Base-by-base conservation (phyloP, 2,888 invertebrate genomes). In the Nomada fucata region DNA sequence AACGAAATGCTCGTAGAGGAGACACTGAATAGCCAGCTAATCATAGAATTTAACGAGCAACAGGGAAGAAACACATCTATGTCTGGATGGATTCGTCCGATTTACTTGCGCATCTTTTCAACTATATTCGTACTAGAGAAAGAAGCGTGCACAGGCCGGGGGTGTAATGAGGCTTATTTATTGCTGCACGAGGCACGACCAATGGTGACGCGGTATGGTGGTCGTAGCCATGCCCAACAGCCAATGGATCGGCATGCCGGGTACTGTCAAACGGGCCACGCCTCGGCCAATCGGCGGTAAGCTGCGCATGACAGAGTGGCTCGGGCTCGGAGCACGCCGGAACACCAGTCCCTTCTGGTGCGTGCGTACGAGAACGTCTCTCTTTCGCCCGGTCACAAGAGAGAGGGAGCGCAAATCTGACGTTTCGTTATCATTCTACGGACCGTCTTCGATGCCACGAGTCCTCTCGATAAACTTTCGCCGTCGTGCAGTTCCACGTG, bases 271-370 rank as follows among this genome's bases (percentile, higher is more conserved):
- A 0, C 4, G 23, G 61, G 83, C 89, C 86, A 86, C 91, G 88
- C 91, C 91, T 42, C 85, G 53, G 60, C 88, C 89, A 89, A 88
- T 90, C 85, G 82, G 82, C 80, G 68, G 55, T 72, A 47, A 80
- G 83, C 76, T 83, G 89, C 90, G 90, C 90, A 89, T 85, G 91
- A 86, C 89, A 75, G 83, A 83, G 83, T 83, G 76, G 75, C 59
- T 87, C 80, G 72, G 60, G 50, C 68, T 47, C 76, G 63, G 63
- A 60, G 65, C 81, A 82, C 82, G 82, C 82, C 83, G 82, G 77
- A 82, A 59, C 85, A 88, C 87, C 92, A 92, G 92, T 92, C 90
- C 87, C 88, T 89, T 92, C 89, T 90, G 91, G 89, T 91, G 90
- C 92, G 92, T 90, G 91, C 90, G 88, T 89, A 90, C 86, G 89